Evolutionary conservation across 2,888 invertebrate genomes (phyloP).

Genomic region (Catocala nupta): DNA sequence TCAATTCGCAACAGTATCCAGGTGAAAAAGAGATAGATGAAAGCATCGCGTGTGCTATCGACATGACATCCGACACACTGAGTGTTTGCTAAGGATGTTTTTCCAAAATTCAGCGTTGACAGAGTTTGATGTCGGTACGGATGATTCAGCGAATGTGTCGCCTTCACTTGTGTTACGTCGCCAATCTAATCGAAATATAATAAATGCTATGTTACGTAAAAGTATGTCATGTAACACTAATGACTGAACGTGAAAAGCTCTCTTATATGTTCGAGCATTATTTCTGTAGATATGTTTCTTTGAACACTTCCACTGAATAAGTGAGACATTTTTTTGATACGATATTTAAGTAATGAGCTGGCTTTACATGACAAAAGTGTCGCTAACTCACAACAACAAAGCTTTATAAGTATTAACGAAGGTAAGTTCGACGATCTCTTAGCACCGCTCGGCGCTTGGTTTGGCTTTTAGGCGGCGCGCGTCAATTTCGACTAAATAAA

Average conservation of each 20-base stretch:
- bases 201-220: no score
- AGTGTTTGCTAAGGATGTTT: slow-evolving; percentile 5
- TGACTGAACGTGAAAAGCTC: background rate
- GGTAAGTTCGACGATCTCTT: background rate
- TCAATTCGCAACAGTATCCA: no score
- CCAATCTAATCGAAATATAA: no score
- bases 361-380: no score
- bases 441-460: background rate
- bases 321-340: background rate
- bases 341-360: slow-evolving; percentile 2
- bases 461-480: slow-evolving; percentile 7
- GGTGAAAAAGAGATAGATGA: no score
- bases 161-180: slow-evolving; percentile 1
- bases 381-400: no score
- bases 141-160: background rate
- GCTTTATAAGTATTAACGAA: no score
- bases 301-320: background rate
- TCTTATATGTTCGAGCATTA: background rate
- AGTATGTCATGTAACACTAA: no score
- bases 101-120: slow-evolving; percentile 12
- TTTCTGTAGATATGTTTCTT: background rate
- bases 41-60: no score
- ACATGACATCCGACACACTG: no score
- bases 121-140: slow-evolving; percentile 14
- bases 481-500: slow-evolving; percentile 16